Percentiles rank a stretch among this genome's conserved stretches.
phyloP scores from a whole-genome alignment of 1,140 invertebrate genomes.

The Hermetia illucens region DNA sequence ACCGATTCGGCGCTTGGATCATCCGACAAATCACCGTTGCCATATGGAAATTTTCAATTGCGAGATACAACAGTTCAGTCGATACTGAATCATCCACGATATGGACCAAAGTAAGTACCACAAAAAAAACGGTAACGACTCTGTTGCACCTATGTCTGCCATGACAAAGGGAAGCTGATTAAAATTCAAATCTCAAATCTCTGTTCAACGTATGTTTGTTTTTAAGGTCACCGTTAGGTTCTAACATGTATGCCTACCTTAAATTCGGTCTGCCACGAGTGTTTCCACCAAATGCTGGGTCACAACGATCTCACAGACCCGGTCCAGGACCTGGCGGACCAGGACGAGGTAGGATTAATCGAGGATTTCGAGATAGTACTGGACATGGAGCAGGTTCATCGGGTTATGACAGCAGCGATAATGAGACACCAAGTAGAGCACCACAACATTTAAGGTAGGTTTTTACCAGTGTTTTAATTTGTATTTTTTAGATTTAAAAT shows the following conservation, averaged over 20 bases:
- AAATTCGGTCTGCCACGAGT: slow-evolving; percentile 86
- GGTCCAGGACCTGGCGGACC: slow-evolving; percentile 26
- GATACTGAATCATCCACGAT: slow-evolving; percentile 79
- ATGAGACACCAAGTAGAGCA: slow-evolving; percentile 44
- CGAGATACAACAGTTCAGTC: slow-evolving; percentile 86
- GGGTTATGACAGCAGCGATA: slow-evolving; percentile 73
- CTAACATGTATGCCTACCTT: slow-evolving; percentile 84
- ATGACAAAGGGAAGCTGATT: too few relatives aligned
- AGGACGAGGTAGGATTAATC: slow-evolving; percentile 18
- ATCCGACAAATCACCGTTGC: slow-evolving; percentile 75
- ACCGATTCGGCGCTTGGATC: slow-evolving; percentile 84
- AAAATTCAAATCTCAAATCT: too few relatives aligned
- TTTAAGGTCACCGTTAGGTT: slow-evolving; percentile 58
- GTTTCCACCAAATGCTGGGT: slow-evolving; percentile 60
- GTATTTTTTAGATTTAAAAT: too few relatives aligned
- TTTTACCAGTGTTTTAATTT: too few relatives aligned
- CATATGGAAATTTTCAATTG: slow-evolving; percentile 86
- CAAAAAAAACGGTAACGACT: neutral
- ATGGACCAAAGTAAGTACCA: slow-evolving; percentile 61
- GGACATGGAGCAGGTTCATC: slow-evolving; percentile 46
- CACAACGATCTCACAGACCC: slow-evolving; percentile 37
- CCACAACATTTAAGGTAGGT: slow-evolving; percentile 33
- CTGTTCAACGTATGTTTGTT: slow-evolving; percentile 2
- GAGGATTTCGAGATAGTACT: slow-evolving; percentile 26
- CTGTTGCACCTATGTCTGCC: too few relatives aligned